Base-by-base conservation (phyloP, 2,888 invertebrate species). In the Philonicus albiceps region DNA sequence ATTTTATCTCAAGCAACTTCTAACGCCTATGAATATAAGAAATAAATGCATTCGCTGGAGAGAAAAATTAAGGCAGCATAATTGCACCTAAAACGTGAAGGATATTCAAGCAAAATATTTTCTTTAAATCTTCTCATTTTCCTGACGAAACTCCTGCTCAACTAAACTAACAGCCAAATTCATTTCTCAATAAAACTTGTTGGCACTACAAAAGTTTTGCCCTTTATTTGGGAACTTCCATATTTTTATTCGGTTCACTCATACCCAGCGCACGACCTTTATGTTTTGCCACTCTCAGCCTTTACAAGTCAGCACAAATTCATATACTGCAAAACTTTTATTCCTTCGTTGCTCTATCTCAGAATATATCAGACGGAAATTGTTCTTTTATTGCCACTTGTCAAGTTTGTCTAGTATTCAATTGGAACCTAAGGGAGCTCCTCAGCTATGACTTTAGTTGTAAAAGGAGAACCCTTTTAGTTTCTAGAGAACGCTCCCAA, bases 331-430 rank as follows among this genome's bases (percentile, higher is more conserved):
- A 78, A 40, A 27, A 37, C 43, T 43, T 37, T 78, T 27, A 78
- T 37, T 49, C 37, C 37, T 40, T 16, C 43, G 43, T 78, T 78
- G 78, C 27, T 78, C 43, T 43, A 78, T 78, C 49, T 43, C 22
- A 49, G 27, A 22, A 78, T 43, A 37, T 78, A 78, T 78, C 78
- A 78, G 40, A 37, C n/a, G 78, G 40, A 78, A 78, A 78, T 37
- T 78, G 78, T 40, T 78, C 27, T 78, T 78, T 78, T 78, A 78
- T 43, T 78, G 78, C 40, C 78, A 78, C 27, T 78, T 78, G 78
- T 37, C 78, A 27, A 43, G 43, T 78, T 78, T 40, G 78, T 19
- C 43, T 43, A 22, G 27, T 27, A 78, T 78, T 78, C 78, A 78
- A 78, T 78, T 78, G 43, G 43, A 27, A 64, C 78, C 78, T 78